Evolutionary conservation across 2,888 invertebrate genomes (phyloP), one percentile per base, ranked within the genome.

Genomic region (Elaeidobius kamerunicus): DNA sequence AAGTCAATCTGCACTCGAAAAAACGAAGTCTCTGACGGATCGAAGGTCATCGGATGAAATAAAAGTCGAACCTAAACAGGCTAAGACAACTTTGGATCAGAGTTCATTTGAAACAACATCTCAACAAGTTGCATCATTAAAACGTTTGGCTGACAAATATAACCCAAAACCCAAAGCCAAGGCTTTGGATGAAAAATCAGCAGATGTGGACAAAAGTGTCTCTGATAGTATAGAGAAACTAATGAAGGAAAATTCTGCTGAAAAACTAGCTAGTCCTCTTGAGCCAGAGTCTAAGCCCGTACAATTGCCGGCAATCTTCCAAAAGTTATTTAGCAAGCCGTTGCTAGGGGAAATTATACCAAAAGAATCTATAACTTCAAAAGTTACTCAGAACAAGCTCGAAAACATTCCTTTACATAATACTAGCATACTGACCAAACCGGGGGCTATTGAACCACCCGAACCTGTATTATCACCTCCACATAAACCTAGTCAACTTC

Each of bases 91-190:
- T 30, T 3, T 12, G 12, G 11, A 11, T 11, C 9, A 30, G 30
- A 11, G 6, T 30, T 30, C 30, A 30, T 30, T 12, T 6, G 30
- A 30, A 30, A 39, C 6, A 9, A 9, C 39, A 2, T 19, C 34
- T 12, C n/a, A n/a, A 5, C 42, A 28, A 15, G 6, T 19, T 39
- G 3, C 34, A 9, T 4, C 44, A 12, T 36, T 55, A 55, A 66
- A 63, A 60, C 62, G 74, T n/a, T 56, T 75, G 16, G 76, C 75
- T 1, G 72, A 74, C 53, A 76, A 76, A 61, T 76, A 75, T 52
- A 71, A 75, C 61, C 75, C 74, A 2, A 73, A 73, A 64, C 75
- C 75, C 1, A 66, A 71, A 27, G 23, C 28, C 23, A 56, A 53
- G 39, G 47, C 60, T 15, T 3, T 11, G 12, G 17, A 7, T 11